Conservation (phyloP, 2,888 invertebrate species). For the Volucella bombylans region DNA sequence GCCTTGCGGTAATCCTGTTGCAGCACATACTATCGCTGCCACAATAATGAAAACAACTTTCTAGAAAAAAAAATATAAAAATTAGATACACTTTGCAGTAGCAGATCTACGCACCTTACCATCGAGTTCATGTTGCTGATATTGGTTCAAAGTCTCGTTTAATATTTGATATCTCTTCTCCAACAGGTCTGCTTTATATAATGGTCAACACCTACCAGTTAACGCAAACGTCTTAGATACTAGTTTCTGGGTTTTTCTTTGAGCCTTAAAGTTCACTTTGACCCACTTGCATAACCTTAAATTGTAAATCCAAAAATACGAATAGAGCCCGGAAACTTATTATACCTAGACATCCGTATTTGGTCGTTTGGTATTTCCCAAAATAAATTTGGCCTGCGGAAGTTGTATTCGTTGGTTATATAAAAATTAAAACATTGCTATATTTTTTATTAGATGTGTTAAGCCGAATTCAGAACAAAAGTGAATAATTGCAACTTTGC, state of each 20-base stretch:
- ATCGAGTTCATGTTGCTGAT: constrained; percentile 6
- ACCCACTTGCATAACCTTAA: neutral
- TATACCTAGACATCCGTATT: neutral
- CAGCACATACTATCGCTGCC: neutral
- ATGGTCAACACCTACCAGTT: too few relatives aligned
- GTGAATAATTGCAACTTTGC: too few relatives aligned
- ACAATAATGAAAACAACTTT: constrained; percentile 7
- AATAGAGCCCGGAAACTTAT: neutral
- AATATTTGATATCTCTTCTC: neutral
- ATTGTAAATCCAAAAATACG: too few relatives aligned
- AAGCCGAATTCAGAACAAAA: too few relatives aligned
- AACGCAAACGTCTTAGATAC: neutral
- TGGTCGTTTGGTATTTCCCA: neutral
- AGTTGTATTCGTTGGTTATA: neutral
- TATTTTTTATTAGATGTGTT: too few relatives aligned
- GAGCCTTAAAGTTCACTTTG: constrained; percentile 1
- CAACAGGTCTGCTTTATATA: constrained; percentile 1
- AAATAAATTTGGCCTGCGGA: neutral
- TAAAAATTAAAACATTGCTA: neutral
- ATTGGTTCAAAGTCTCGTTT: neutral
- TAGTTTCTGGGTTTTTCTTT: neutral
- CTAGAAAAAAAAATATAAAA: neutral
- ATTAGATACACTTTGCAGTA: too few relatives aligned
- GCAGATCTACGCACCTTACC: neutral
- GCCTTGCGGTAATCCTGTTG: neutral